Evolutionary conservation across 2,113 vertebrate genomes (phyloP).

Genomic region (Eupsittula cactorum): DNA sequence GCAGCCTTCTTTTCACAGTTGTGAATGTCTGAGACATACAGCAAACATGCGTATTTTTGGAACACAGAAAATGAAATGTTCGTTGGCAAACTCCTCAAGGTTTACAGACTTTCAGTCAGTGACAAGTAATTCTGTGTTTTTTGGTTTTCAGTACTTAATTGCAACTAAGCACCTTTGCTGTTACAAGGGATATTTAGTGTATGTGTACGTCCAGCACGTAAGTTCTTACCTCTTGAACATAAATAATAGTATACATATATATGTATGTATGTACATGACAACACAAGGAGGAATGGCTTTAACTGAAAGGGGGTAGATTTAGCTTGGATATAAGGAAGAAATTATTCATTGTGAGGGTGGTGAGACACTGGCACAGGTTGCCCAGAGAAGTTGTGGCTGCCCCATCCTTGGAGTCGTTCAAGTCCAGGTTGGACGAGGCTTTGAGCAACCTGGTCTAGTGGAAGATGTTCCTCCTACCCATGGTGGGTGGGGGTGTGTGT

Average conservation of each 20-base stretch:
- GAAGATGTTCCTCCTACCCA: not conserved
- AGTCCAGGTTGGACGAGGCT: not conserved
- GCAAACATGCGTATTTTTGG: not conserved
- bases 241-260: not conserved
- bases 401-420: not conserved
- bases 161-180: not conserved
- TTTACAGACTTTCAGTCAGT: not conserved
- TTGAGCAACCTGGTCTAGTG: not conserved
- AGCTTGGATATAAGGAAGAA: not conserved
- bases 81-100: not conserved
- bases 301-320: not conserved
- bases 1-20: not conserved
- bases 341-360: not conserved
- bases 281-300: not conserved
- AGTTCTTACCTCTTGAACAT: not conserved
- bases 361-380: not conserved
- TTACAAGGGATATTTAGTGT: not conserved
- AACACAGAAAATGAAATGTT: not conserved
- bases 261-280: not conserved
- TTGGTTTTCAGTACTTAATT: not conserved
- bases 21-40: not conserved
- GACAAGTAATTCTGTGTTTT: not conserved
- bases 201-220: rapidly evolving
- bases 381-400: not conserved
- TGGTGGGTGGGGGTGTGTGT: not conserved